Evolutionary conservation across 2,797 vertebrate genomes (phyloP).

Genomic region (Perodicticus potto): DNA sequence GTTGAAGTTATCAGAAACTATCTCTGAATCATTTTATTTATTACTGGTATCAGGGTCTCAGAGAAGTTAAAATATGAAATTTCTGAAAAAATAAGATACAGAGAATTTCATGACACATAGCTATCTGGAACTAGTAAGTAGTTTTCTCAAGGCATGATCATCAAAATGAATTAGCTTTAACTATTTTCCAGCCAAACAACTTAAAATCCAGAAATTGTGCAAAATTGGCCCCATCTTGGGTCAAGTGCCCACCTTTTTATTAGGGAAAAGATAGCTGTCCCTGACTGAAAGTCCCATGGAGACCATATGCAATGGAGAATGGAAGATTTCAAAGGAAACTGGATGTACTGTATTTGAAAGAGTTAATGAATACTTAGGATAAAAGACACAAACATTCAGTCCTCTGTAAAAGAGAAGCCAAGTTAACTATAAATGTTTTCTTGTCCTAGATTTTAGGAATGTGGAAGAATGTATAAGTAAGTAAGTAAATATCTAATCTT

Average conservation of each 20-base stretch:
- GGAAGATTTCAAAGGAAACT: not conserved
- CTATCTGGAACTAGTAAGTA: not conserved
- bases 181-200: not conserved
- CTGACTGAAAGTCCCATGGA: not conserved
- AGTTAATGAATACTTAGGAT: not conserved
- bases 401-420: not conserved
- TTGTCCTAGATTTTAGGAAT: not conserved
- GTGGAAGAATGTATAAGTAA: not conserved
- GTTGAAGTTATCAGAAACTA: not conserved
- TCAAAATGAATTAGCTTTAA: not conserved
- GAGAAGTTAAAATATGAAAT: not conserved
- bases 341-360: not conserved
- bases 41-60: not conserved
- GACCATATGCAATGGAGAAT: not conserved
- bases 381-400: not conserved
- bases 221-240: not conserved
- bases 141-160: not conserved
- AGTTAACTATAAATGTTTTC: not conserved
- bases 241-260: not conserved
- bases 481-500: not conserved
- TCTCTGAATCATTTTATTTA: not conserved
- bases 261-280: not conserved
- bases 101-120: not conserved
- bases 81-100: not conserved
- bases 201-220: not conserved